phyloP scores from a whole-genome alignment of 2,888 invertebrate genomes.

The Amphimallon solstitiale region DNA sequence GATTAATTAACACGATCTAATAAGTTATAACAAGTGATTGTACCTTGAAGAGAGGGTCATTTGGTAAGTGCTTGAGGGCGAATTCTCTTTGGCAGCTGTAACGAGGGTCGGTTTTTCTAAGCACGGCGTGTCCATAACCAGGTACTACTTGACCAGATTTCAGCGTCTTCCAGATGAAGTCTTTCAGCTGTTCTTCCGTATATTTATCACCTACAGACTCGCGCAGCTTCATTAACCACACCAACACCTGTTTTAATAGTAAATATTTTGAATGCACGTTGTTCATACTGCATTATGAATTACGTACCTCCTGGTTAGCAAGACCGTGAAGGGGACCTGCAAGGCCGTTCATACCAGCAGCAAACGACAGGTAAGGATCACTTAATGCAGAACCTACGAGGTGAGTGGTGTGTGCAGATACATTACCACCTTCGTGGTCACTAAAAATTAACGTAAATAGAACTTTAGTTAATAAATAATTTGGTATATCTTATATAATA shows the following conservation, averaged over 20 bases:
- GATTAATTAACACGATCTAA: not conserved
- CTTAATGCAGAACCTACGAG: slow-evolving; percentile 93
- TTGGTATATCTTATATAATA: no score
- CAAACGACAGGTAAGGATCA: slow-evolving; percentile 92
- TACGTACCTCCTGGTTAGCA: slow-evolving; percentile 86
- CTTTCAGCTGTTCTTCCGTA: slow-evolving; percentile 91
- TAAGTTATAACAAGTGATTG: slow-evolving; percentile 31
- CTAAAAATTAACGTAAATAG: slow-evolving; percentile 61
- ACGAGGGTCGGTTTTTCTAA: slow-evolving; percentile 92
- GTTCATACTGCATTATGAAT: slow-evolving; percentile 1
- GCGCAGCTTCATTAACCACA: slow-evolving; percentile 93
- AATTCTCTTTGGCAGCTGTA: slow-evolving; percentile 96
- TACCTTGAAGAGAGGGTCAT: slow-evolving; percentile 89
- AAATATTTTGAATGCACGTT: not conserved
- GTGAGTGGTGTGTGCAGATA: slow-evolving; percentile 94
- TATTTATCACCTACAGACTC: slow-evolving; percentile 86
- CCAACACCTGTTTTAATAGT: slow-evolving; percentile 75
- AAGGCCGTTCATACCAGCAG: slow-evolving; percentile 92
- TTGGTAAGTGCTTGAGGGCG: slow-evolving; percentile 90
- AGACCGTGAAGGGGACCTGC: slow-evolving; percentile 96
- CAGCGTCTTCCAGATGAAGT: slow-evolving; percentile 97
- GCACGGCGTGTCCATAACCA: slow-evolving; percentile 95
- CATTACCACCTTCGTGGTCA: slow-evolving; percentile 97
- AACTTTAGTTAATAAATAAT: not conserved
- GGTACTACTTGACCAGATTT: slow-evolving; percentile 97